A percentile compares a stretch with the other conserved stretches of the same genome.
Evolutionary conservation across 2,797 vertebrate genomes (phyloP).

Genomic region (Brachymystax lenok): DNA sequence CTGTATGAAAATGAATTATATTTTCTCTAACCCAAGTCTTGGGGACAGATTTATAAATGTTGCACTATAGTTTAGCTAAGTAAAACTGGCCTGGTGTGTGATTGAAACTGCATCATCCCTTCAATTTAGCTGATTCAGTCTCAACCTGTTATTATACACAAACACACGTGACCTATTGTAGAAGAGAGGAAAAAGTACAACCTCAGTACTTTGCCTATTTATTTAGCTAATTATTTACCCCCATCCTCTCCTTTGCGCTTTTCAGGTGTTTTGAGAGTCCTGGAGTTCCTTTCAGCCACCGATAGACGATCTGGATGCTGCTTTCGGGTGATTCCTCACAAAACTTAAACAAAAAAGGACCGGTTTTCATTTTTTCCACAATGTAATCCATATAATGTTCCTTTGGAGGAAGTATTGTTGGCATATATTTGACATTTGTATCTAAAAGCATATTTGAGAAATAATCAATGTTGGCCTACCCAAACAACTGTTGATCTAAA

Average conservation of each 20-base stretch:
- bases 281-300: neutral
- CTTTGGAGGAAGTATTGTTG: too few relatives aligned
- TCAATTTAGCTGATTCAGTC: neutral
- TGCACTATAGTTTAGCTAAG: neutral
- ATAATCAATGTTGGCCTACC: too few relatives aligned
- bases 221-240: conserved; percentile 7
- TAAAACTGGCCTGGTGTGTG: neutral
- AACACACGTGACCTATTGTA: neutral
- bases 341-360: too few relatives aligned
- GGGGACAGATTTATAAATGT: neutral
- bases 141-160: neutral
- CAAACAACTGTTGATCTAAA: too few relatives aligned
- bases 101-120: neutral
- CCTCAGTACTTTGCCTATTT: neutral
- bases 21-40: neutral
- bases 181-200: neutral
- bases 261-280: conserved; percentile 47
- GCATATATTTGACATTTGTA: too few relatives aligned
- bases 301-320: conserved; percentile 5
- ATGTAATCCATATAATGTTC: too few relatives aligned
- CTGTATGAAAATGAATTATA: neutral
- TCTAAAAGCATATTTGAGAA: too few relatives aligned
- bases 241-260: conserved; percentile 21
- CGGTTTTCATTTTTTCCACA: too few relatives aligned
- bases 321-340: too few relatives aligned